These are phyloP conservation scores for Proterorhinus semilunaris DNA, from an alignment of 2,113 vertebrate species.

Conservation along the genomic window DNA sequence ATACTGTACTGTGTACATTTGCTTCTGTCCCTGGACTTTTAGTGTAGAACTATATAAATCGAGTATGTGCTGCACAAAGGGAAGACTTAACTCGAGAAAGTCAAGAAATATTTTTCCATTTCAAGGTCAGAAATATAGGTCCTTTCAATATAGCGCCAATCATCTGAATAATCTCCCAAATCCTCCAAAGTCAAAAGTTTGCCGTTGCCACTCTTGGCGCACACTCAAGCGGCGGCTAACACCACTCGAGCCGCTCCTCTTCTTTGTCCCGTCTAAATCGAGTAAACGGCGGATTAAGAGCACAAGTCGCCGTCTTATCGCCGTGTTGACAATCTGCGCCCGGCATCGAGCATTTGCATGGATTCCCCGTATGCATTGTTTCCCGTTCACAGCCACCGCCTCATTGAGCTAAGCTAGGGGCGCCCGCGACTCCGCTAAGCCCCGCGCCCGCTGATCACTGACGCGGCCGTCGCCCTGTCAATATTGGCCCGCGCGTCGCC, in stretches of 20 bases:
- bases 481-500: conserved; percentile 72
- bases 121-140: background rate
- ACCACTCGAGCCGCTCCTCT: background rate
- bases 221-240: background rate
- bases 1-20: no score
- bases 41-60: no score
- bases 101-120: background rate
- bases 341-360: conserved; percentile 56
- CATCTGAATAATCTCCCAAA: background rate
- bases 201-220: background rate
- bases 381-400: conserved; percentile 37
- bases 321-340: conserved; percentile 27
- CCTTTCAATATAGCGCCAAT: background rate
- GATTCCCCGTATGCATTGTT: conserved; percentile 58
- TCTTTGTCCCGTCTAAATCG: background rate
- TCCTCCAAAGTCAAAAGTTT: background rate
- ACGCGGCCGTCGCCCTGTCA: conserved; percentile 71
- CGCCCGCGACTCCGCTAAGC: conserved; percentile 54
- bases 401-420: conserved; percentile 36
- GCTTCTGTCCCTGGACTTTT: no score
- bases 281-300: background rate
- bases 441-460: conserved; percentile 60
- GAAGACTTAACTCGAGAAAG: no score
- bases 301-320: conserved; percentile 21
- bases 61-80: no score